Evolutionary conservation across 2,888 invertebrate species (phyloP).

Genomic region (Cantharis lateralis): DNA sequence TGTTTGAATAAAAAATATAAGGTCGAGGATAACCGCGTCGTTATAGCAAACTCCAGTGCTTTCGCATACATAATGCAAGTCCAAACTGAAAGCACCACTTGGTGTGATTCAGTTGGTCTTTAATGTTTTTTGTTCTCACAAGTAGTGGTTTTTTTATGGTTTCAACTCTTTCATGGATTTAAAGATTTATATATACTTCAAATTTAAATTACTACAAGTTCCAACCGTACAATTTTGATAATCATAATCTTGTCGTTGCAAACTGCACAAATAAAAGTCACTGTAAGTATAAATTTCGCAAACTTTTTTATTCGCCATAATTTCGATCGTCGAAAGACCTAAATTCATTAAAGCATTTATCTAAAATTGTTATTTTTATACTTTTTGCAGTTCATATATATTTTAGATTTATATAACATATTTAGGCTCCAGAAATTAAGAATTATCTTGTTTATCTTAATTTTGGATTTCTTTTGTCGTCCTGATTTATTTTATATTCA

Average conservation of each 20-base stretch:
- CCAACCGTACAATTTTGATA: background rate
- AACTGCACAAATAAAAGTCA: no score
- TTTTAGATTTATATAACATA: background rate
- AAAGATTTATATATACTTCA: constrained; percentile 10
- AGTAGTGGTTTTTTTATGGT: constrained; percentile 8
- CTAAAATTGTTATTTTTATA: no score
- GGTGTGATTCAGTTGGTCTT: constrained; percentile 12
- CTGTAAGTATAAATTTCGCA: no score
- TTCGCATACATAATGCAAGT: constrained; percentile 21
- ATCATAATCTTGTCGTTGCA: background rate
- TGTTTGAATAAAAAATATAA: constrained; percentile 17
- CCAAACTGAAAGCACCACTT: constrained; percentile 8
- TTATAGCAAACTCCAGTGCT: constrained; percentile 10
- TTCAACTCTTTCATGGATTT: constrained; percentile 17
- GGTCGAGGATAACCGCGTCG: constrained; percentile 13
- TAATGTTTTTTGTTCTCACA: constrained; percentile 18
- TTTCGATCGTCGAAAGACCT: no score
- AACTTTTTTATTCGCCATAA: no score
- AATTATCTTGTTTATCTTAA: background rate
- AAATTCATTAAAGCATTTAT: no score
- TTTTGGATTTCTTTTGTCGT: background rate
- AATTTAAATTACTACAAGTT: constrained; percentile 6
- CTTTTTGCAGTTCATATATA: background rate
- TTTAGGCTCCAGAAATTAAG: background rate
- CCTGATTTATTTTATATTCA: background rate